Evolutionary conservation across 2,797 vertebrate species (phyloP).

Genomic region (Rhynchonycteris naso): DNA sequence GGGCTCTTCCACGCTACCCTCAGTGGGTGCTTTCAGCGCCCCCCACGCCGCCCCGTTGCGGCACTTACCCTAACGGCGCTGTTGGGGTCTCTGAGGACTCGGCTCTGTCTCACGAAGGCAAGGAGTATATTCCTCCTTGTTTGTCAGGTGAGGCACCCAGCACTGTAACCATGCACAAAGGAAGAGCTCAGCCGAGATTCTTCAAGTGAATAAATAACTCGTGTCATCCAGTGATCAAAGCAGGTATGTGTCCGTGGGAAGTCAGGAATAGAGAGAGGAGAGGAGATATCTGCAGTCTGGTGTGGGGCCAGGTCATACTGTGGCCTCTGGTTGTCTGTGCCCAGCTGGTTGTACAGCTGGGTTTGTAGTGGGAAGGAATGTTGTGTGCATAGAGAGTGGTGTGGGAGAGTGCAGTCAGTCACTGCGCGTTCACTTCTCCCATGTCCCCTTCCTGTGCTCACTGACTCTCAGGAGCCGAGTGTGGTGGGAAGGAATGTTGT

Average conservation of each 20-base stretch:
- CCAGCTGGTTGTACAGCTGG: rapidly evolving
- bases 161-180: no score
- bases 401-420: background rate
- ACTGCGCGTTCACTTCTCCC: background rate
- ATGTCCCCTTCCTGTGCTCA: background rate
- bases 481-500: background rate
- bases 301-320: background rate
- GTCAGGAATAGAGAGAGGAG: background rate
- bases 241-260: background rate
- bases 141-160: background rate
- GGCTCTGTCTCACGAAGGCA: background rate
- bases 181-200: no score
- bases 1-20: background rate
- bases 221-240: background rate
- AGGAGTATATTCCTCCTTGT: background rate
- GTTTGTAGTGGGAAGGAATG: background rate
- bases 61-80: background rate
- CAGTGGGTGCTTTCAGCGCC: background rate
- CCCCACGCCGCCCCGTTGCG: rapidly evolving
- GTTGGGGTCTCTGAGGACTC: background rate
- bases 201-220: no score
- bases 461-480: background rate
- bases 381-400: background rate
- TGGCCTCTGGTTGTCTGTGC: background rate
- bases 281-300: background rate